phyloP scores from a whole-genome alignment of 2,888 invertebrate genomes.

The Habroteleia sp. region DNA sequence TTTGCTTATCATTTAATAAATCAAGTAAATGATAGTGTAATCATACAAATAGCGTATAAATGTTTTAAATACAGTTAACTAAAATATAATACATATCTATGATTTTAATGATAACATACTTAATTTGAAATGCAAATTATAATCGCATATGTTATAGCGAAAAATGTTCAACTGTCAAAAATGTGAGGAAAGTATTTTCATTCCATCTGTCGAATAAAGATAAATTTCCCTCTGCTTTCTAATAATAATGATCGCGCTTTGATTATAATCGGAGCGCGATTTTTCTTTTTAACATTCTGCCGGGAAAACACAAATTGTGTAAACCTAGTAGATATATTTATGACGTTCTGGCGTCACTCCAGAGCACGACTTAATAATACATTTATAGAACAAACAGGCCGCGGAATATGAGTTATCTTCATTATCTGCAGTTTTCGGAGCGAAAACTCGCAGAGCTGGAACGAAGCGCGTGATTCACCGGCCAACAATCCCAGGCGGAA shows the following conservation, averaged over 20 bases:
- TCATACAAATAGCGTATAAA: no score
- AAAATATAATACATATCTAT: no score
- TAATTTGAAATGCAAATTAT: no score
- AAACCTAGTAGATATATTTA: constrained; percentile 50
- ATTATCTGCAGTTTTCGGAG: constrained; percentile 13
- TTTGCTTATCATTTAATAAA: no score
- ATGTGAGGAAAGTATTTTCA: no score
- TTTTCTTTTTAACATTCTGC: constrained; percentile 15
- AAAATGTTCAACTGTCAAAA: no score
- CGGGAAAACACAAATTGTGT: constrained; percentile 11
- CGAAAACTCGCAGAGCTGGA: not conserved
- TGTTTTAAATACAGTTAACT: no score
- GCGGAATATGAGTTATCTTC: constrained; percentile 29
- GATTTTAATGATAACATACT: no score
- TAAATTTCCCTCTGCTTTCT: constrained; percentile 5
- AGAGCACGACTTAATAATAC: constrained; percentile 49
- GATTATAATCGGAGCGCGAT: constrained; percentile 6
- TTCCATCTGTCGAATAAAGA: no score
- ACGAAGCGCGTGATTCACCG: constrained; percentile 24
- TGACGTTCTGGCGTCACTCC: constrained; percentile 55
- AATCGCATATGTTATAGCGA: no score
- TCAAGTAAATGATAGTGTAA: no score
- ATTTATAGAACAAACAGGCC: constrained; percentile 48
- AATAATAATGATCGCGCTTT: constrained; percentile 28
- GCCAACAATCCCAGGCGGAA: constrained; percentile 2